phyloP scores from a whole-genome alignment of 2,113 vertebrate species.

The Spilogale gracilis region DNA sequence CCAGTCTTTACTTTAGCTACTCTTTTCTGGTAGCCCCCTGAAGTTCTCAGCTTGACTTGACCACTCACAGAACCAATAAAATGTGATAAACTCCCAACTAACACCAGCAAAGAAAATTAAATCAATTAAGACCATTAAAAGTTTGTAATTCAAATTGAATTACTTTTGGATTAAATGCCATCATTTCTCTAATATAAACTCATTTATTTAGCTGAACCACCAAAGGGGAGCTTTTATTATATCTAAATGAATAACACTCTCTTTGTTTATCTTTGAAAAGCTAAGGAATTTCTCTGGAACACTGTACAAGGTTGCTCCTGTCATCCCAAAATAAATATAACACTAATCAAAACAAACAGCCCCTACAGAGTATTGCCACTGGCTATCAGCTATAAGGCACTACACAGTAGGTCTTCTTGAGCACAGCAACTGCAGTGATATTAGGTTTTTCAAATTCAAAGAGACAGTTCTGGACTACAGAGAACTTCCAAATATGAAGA shows the following conservation, averaged over 20 bases:
- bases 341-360: slow-evolving; percentile 66
- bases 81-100: slow-evolving; percentile 37
- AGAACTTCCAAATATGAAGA: slow-evolving; percentile 56
- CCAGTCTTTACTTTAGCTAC: neutral
- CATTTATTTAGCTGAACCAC: slow-evolving; percentile 24
- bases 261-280: slow-evolving; percentile 60
- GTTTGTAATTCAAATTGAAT: slow-evolving; percentile 50
- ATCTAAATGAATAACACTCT: neutral
- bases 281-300: slow-evolving; percentile 45
- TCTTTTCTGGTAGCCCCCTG: neutral
- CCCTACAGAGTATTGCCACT: slow-evolving; percentile 43
- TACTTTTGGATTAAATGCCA: slow-evolving; percentile 47
- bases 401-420: slow-evolving; percentile 69
- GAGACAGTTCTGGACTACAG: slow-evolving; percentile 3
- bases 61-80: slow-evolving; percentile 35
- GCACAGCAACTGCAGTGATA: neutral
- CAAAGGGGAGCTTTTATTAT: slow-evolving; percentile 51
- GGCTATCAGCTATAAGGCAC: neutral
- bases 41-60: slow-evolving; percentile 19
- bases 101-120: slow-evolving; percentile 58
- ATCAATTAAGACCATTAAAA: slow-evolving; percentile 29
- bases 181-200: slow-evolving; percentile 34
- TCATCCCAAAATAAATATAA: slow-evolving; percentile 60
- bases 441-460: slow-evolving; percentile 48
- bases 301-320: slow-evolving; percentile 12